phyloP scores from a whole-genome alignment of 1,140 invertebrate genomes.

The Centruroides vittatus region DNA sequence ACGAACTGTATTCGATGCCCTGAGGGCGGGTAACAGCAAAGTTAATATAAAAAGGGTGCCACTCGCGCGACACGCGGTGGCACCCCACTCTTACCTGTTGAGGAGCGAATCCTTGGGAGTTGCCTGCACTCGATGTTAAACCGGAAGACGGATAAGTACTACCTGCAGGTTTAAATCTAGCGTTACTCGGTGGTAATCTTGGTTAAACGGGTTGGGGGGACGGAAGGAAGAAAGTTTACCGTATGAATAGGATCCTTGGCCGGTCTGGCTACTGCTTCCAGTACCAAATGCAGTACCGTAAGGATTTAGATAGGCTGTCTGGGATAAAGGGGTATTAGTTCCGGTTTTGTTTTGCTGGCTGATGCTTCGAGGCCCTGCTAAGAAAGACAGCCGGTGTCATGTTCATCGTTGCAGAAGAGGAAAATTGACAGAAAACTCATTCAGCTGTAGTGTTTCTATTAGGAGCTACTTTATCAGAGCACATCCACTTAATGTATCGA shows the following conservation, averaged over 20 bases:
- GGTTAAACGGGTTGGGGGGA: no score
- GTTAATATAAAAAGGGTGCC: no score
- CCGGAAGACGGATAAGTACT: slow-evolving; percentile 10
- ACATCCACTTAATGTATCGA: no score
- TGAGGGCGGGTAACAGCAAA: slow-evolving; percentile 3
- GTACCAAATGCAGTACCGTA: slow-evolving; percentile 20
- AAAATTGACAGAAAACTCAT: no score
- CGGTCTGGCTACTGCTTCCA: slow-evolving; percentile 9
- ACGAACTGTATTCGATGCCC: slow-evolving; percentile 21
- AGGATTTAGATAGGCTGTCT: slow-evolving; percentile 23
- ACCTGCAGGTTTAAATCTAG: neutral
- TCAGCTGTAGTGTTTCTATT: no score
- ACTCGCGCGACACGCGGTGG: no score
- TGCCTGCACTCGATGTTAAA: slow-evolving; percentile 11
- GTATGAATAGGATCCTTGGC: slow-evolving; percentile 17
- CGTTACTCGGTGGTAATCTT: no score
- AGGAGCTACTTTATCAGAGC: no score
- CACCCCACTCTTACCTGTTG: slow-evolving; percentile 12
- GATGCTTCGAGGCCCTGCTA: neutral
- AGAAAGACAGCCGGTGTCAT: no score
- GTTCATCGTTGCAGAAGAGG: no score
- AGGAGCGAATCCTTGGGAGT: slow-evolving; percentile 16
- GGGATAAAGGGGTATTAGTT: slow-evolving; percentile 2
- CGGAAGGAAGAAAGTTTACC: neutral
- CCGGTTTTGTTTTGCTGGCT: slow-evolving; percentile 11